These are phyloP conservation scores for Meloidogyne exigua DNA, from an alignment of 1,140 invertebrate species.

Conservation along the genomic window DNA sequence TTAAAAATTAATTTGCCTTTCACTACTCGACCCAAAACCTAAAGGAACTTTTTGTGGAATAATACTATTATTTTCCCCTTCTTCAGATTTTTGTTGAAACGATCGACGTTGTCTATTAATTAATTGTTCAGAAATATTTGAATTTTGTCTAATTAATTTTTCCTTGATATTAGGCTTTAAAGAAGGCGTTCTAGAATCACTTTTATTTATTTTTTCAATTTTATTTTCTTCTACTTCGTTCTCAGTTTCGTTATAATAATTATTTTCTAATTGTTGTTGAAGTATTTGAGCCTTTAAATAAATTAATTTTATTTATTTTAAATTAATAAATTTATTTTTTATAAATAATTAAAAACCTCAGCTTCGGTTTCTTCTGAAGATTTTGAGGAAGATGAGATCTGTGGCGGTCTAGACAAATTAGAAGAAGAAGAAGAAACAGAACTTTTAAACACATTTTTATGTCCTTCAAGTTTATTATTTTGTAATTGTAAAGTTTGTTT, in stretches of 20 bases:
- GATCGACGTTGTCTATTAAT: background rate
- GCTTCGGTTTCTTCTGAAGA: background rate
- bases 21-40: constrained; percentile 16
- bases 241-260: background rate
- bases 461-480: background rate
- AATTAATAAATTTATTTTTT: background rate
- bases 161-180: background rate
- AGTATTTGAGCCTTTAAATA: background rate
- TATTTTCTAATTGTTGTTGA: background rate
- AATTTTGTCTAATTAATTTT: background rate
- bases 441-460: background rate
- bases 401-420: background rate
- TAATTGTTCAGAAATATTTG: background rate
- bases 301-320: background rate
- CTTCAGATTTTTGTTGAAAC: background rate
- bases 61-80: background rate
- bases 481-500: background rate
- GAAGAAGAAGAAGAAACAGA: background rate
- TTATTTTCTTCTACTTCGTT: background rate
- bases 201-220: background rate
- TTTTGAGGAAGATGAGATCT: background rate
- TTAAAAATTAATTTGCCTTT: background rate
- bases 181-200: background rate
- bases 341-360: background rate
- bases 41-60: constrained; percentile 5